phyloP scores from a whole-genome alignment of 1,140 invertebrate species.

The Coenobita brevimanus region DNA sequence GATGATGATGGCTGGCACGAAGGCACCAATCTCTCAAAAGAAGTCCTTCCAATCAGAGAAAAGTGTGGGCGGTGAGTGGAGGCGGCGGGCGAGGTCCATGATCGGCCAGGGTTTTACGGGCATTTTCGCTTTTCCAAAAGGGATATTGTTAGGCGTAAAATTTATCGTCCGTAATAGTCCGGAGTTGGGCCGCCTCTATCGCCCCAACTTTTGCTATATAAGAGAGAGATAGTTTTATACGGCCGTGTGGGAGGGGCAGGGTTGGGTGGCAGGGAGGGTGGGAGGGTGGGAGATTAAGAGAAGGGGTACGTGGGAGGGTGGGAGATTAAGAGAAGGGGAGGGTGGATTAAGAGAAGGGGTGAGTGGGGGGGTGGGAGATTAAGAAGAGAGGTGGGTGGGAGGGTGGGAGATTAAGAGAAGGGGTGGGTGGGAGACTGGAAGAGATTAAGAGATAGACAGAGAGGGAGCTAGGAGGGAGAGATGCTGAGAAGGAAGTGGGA shows the following conservation, averaged over 20 bases:
- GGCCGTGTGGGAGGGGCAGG: neutral
- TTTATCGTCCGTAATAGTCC: slow-evolving; percentile 60
- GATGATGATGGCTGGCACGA: too few species aligned
- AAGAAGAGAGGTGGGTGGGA: neutral
- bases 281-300: neutral
- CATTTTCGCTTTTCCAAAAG: slow-evolving; percentile 54
- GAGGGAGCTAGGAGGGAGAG: neutral
- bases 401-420: neutral
- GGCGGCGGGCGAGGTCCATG: slow-evolving; percentile 21
- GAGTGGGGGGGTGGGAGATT: neutral
- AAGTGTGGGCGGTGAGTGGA: slow-evolving; percentile 20
- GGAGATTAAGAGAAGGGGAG: neutral
- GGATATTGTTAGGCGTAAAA: slow-evolving; percentile 62
- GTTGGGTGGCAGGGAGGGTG: neutral
- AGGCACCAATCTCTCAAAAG: too few species aligned
- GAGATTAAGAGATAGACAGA: neutral
- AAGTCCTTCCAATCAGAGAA: slow-evolving; percentile 55
- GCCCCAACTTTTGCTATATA: slow-evolving; percentile 47
- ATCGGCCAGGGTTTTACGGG: slow-evolving; percentile 50
- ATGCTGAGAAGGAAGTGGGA: neutral
- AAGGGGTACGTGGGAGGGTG: neutral
- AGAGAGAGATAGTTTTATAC: slow-evolving; percentile 51
- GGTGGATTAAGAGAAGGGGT: neutral
- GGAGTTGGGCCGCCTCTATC: slow-evolving; percentile 41
- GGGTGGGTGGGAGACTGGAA: too few species aligned